Percentiles rank a stretch among this genome's conserved stretches.
phyloP scores from a whole-genome alignment of 2,113 vertebrate genomes.

The Heterocephalus glaber region DNA sequence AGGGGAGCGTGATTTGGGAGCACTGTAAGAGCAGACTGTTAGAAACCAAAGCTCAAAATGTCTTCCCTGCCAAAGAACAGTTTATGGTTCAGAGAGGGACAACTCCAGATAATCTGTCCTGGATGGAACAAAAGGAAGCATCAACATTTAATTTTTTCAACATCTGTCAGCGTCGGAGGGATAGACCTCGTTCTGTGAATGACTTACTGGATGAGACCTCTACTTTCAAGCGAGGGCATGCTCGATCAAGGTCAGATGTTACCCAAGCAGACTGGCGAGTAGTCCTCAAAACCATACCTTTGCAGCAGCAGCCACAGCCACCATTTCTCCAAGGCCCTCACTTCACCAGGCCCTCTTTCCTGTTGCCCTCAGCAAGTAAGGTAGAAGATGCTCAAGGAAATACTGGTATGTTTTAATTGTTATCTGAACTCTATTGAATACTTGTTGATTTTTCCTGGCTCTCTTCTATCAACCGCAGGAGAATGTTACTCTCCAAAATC shows the following conservation, averaged over 20 bases:
- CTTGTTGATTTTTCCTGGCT: neutral
- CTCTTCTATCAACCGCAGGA: neutral
- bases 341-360: conserved; percentile 84
- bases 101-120: conserved; percentile 88
- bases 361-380: conserved; percentile 85
- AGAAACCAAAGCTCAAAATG: conserved; percentile 86
- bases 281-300: conserved; percentile 79
- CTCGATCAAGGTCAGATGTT: conserved; percentile 92
- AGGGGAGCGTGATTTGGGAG: conserved; percentile 90
- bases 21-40: conserved; percentile 86
- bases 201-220: conserved; percentile 91
- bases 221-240: conserved; percentile 93
- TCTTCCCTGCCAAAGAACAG: conserved; percentile 90
- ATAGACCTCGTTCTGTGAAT: conserved; percentile 94
- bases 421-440: conserved; percentile 10
- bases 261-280: conserved; percentile 85
- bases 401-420: conserved; percentile 87
- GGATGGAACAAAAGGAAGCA: conserved; percentile 87
- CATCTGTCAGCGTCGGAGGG: conserved; percentile 91
- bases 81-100: conserved; percentile 83
- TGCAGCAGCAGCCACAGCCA: conserved; percentile 66
- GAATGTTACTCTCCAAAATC: neutral
- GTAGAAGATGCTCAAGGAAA: conserved; percentile 90
- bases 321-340: conserved; percentile 74
- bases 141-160: conserved; percentile 89